Percentiles rank a stretch among this genome's conserved stretches.
Conservation (phyloP, 23 tunicate species). For the Aplidium turbinatum region DNA sequence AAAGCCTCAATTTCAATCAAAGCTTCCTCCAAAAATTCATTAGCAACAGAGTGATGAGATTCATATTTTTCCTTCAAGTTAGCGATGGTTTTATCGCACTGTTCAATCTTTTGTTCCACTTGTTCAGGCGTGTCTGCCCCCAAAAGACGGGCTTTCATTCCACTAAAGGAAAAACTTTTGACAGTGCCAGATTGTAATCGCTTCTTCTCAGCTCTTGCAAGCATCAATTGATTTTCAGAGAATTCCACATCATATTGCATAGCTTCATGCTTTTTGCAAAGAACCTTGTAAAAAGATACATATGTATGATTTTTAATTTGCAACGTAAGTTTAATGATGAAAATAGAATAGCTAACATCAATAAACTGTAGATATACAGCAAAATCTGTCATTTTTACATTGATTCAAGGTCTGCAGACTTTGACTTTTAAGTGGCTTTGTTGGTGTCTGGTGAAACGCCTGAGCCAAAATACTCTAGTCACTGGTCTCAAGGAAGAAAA, state of each 20-base stretch:
- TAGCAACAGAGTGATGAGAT: slow-evolving; percentile 19
- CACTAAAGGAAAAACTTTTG: slow-evolving; percentile 66
- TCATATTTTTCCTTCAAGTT: slow-evolving; percentile 48
- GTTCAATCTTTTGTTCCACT: slow-evolving; percentile 69
- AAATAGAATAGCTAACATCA: no score
- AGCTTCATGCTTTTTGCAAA: slow-evolving; percentile 81
- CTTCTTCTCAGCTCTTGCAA: slow-evolving; percentile 56
- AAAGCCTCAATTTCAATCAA: slow-evolving; percentile 47
- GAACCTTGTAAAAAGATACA: slow-evolving; percentile 32
- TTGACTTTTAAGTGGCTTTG: no score
- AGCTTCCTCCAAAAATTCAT: slow-evolving; percentile 59
- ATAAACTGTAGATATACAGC: no score
- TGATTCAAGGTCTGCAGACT: no score
- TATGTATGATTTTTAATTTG: no score
- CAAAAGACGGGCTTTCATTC: slow-evolving; percentile 70
- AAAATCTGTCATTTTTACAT: no score
- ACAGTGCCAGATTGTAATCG: slow-evolving; percentile 50
- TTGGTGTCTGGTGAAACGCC: no score
- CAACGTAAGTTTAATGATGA: no score
- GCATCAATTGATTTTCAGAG: slow-evolving; percentile 60
- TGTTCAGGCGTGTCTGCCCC: slow-evolving; percentile 79
- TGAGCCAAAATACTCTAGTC: no score
- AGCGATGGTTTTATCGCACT: slow-evolving; percentile 55
- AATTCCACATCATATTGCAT: slow-evolving; percentile 90
- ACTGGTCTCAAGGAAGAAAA: no score